Conservation (phyloP, 2,888 invertebrate species). For the Drosophila greeni region DNA sequence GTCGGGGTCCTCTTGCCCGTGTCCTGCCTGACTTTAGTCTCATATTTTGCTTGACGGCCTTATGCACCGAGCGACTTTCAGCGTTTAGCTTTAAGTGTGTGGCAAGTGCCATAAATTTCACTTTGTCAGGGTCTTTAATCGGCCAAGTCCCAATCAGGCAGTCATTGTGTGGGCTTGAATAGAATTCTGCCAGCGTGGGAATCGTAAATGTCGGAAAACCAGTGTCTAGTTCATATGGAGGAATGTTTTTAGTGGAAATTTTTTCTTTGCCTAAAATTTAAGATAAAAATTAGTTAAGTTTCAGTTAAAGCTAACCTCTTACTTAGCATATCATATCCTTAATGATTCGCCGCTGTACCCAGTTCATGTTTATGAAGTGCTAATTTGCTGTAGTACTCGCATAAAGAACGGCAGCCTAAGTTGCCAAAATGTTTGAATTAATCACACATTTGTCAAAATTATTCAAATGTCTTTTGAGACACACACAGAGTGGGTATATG, state of each 20-base stretch:
- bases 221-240: not conserved
- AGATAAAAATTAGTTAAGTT: not conserved
- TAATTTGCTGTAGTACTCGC: constrained; percentile 53
- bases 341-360: not conserved
- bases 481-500: constrained; percentile 6
- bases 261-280: not conserved
- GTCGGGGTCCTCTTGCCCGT: constrained; percentile 20
- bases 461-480: constrained; percentile 54
- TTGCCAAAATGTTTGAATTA: constrained; percentile 61
- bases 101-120: constrained; percentile 45
- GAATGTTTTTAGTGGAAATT: not conserved
- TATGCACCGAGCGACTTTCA: constrained; percentile 23
- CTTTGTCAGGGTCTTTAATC: constrained; percentile 50
- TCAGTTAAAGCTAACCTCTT: not conserved
- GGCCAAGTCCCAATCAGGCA: constrained; percentile 34
- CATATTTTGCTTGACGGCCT: constrained; percentile 12
- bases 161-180: constrained; percentile 28
- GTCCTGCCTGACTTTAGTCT: constrained; percentile 20
- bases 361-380: constrained; percentile 55
- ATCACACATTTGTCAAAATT: constrained; percentile 71
- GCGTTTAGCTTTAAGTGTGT: constrained; percentile 43
- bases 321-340: not conserved
- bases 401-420: constrained; percentile 55
- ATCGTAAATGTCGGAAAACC: constrained; percentile 10
- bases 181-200: constrained; percentile 4